These are phyloP conservation scores for Teleopsis dalmanni DNA, from an alignment of 1,140 invertebrate species.

Conservation along the genomic window DNA sequence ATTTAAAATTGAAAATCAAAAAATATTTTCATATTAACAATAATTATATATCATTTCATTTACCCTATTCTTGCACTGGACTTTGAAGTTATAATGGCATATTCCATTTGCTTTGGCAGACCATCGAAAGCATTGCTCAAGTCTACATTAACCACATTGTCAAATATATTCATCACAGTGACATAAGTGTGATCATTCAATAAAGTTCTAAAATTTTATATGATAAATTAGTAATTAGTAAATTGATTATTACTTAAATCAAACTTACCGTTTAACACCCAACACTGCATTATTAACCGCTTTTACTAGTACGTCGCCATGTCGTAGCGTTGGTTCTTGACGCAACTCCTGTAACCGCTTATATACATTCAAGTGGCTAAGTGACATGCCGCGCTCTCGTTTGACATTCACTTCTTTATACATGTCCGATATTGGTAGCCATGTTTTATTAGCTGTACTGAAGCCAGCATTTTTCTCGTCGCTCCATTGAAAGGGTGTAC, in stretches of 20 bases:
- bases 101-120: constrained; percentile 21
- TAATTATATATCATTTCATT: neutral
- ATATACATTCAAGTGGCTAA: constrained; percentile 35
- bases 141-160: constrained; percentile 23
- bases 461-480: constrained; percentile 49
- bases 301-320: constrained; percentile 23
- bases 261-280: constrained; percentile 25
- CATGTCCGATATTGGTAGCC: constrained; percentile 57
- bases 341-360: constrained; percentile 28
- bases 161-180: constrained; percentile 28
- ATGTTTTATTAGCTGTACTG: constrained; percentile 51
- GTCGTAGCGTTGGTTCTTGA: constrained; percentile 13
- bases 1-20: neutral
- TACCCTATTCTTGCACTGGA: constrained; percentile 26
- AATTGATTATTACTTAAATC: neutral
- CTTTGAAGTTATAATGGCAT: constrained; percentile 21
- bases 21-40: neutral
- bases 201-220: constrained; percentile 14
- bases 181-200: constrained; percentile 23
- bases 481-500: constrained; percentile 61
- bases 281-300: constrained; percentile 24
- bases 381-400: constrained; percentile 12
- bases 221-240: neutral
- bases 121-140: constrained; percentile 18
- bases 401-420: constrained; percentile 44